These are phyloP conservation scores for Colletes collaris DNA, from an alignment of 2,888 invertebrate species.

Conservation along the genomic window DNA sequence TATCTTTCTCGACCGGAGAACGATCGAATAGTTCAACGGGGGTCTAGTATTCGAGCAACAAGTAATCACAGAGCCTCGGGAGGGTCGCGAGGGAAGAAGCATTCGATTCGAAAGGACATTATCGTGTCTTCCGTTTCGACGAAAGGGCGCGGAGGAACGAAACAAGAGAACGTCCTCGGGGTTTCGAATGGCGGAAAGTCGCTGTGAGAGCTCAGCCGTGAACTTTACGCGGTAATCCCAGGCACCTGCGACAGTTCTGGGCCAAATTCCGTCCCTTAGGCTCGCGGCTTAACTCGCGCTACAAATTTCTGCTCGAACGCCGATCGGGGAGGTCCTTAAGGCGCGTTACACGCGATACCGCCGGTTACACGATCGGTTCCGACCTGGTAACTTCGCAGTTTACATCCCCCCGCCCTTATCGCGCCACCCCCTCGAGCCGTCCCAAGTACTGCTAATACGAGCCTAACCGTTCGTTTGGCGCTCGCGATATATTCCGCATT, in stretches of 20 bases:
- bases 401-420: conserved; percentile 41
- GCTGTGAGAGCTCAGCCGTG: conserved; percentile 35
- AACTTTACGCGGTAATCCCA: conserved; percentile 56
- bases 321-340: conserved; percentile 57
- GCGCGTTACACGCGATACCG: conserved; percentile 58
- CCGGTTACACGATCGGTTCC: conserved; percentile 61
- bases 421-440: not conserved
- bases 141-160: too few species aligned
- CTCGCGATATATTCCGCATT: not conserved
- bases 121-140: too few species aligned
- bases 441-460: conserved; percentile 15
- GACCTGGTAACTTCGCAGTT: conserved; percentile 50
- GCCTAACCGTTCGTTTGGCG: not conserved
- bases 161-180: not conserved
- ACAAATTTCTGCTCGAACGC: conserved; percentile 63
- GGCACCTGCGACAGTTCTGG: conserved; percentile 63
- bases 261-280: conserved; percentile 54
- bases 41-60: too few species aligned
- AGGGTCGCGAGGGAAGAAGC: too few species aligned
- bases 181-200: conserved; percentile 14
- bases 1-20: too few species aligned
- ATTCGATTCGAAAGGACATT: not conserved
- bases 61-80: too few species aligned
- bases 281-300: conserved; percentile 56
- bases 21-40: too few species aligned